Evolutionary conservation across 2,888 invertebrate genomes (phyloP), one percentile per base, ranked within the genome.

Genomic region (Stegana nigrithorax): DNA sequence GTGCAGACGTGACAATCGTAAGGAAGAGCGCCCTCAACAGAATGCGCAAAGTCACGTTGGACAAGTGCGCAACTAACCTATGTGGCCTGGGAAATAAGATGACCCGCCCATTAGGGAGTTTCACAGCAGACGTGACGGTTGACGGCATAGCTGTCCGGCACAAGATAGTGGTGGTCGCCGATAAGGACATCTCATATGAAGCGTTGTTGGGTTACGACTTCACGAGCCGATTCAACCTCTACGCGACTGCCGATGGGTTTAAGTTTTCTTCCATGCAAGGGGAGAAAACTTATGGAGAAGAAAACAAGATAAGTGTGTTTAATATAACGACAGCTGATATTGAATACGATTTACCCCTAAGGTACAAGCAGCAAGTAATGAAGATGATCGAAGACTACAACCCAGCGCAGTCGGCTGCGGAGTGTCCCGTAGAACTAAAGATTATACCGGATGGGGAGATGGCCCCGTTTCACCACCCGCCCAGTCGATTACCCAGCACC

Each of bases 151-250:
- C 45, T 23, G 8, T 36, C 12, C 39, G 59, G 32, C 59, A 63
- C 12, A 59, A 45, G 29, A 55, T 63, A 29, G 17, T 63, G 10
- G 50, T 59, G 12, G 56, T 55, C 1, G 47, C 59, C 3, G 63
- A 63, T 39, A 21, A 23, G 10, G 45, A 63, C n/a, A 59, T 63
- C 19, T 55, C 47, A 19, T 12, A 56, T 26, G 39, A 60, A 12
- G 63, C 56, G 26, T 47, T 63, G 27, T 19, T 59, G 8, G 63
- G 59, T 12, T 63, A 50, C 44, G 63, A 63, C 25, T 59, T 63
- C 19, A 29, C 44, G 7, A 47, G 36, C 5, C 19, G 60, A 19
- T 56, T 60, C 55, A 19, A 32, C 19, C 36, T 53, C 14, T 55
- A 12, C 25, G n/a, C 50, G 32, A 47, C 21, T 17, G 50, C 45